Base-by-base conservation (phyloP, 2,797 vertebrate genomes). In the Petrocephalus sullivani region DNA sequence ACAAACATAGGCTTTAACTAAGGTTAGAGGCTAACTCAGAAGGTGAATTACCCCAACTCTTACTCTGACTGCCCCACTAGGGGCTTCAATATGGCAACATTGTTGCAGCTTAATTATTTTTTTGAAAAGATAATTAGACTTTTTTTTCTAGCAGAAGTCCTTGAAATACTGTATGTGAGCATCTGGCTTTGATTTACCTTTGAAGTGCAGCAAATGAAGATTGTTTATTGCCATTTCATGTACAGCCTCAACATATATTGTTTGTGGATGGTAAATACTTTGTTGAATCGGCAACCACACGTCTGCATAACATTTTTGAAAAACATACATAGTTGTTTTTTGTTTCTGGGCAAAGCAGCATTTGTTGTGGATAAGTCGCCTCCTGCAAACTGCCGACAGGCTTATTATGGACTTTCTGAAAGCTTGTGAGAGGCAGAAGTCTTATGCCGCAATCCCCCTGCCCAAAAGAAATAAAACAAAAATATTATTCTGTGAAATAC, bases 151-250 rank as follows among this genome's bases (percentile, higher is more conserved):
- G 88, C 88, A 86, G n/a, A 88, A 54, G 16, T 86, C 83, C 53
- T 88, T 88, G 83, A 88, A 88, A 86, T 57, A 86, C 83, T 21
- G 88, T 88, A 86, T 88, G 83, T n/a, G 4, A 54, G 57, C 88
- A 88, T 88, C 88, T 88, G 88, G 84, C 28, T 78, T 85, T 75
- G 28, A 67, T 88, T 75, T 88, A 86, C 61, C 88, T 86, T 88
- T 86, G 51, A 88, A 86, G 83, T 88, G 51, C 58, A 83, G 56
- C 41, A 61, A 87, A 94, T 94, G 58, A 37, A 83, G 61, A 67
- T 89, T 89, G 71, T 67, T 84, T 84, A 53, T 33, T 88, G 41
- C 21, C 46, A n/a, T 85, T 54, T 71, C 60, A 85, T 88, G 41
- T 88, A 67, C 19, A 71, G 9, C 14, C 53, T 56, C 53, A 58